Base-by-base conservation (phyloP, 2,888 invertebrate genomes). In the Hyalella azteca region DNA sequence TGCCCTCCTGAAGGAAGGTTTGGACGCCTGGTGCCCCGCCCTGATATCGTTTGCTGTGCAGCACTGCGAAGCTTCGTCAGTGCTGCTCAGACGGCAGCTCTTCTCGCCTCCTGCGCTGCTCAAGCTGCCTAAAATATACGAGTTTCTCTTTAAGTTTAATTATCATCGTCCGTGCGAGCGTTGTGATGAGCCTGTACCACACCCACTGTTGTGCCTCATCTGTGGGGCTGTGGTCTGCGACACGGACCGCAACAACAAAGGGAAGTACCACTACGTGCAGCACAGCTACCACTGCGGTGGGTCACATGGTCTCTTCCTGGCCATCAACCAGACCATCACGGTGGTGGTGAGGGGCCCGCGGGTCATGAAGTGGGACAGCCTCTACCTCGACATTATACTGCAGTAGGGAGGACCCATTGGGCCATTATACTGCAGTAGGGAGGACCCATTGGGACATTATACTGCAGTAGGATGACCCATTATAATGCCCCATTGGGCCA, bases 161-260 rank as follows among this genome's bases (percentile, higher is more conserved):
- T 97, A 97, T 89, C 95, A 97, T 88, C 93, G 95, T 88, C 92
- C 93, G 82, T 98, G 98, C 89, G 91, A 91, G 86, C 93, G 93
- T 87, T 98, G 97, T 89, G 93, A 94, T 87, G 93, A 93, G 84
- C 93, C 95, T 86, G 97, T 97, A 85, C 92, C 93, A 86, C 94
- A 97, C 89, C 95, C 96, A 45, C 94, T 94, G 86, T 92, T 97
- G 85, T 97, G 97, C 88, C 91, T 98, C 86, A 90, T 96, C 81
- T 98, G 97, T 89, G 97, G 96, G 85, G 93, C 94, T 78, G 93
- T 97, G 86, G 59, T 59, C 11, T 59, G 59, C 26, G 59, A 59
- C 26, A 59, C 13, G 59, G 59, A 59, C 26, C 59, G 29, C 7
- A 15, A 59, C 3, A 59, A 29, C 59, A 59, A 59, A 32, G 59